These are phyloP conservation scores for Lepetodrilus schrolli DNA, from an alignment of 2,888 invertebrate species.

Conservation along the genomic window DNA sequence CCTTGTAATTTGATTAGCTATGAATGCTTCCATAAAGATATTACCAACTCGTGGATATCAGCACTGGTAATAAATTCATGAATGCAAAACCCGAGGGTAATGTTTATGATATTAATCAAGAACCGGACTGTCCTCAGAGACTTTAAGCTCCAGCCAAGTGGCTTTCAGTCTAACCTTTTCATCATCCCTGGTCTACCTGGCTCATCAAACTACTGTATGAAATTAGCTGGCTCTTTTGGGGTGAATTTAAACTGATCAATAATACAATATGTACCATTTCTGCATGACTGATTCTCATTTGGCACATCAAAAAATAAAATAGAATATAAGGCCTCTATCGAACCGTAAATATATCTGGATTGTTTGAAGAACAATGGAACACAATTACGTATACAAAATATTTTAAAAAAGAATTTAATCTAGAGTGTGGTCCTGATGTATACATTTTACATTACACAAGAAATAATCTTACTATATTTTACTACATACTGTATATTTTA, in stretches of 20 bases:
- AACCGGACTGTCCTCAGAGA: slow-evolving; percentile 6
- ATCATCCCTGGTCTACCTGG: slow-evolving; percentile 5
- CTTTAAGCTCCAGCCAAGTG: background rate
- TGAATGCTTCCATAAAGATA: slow-evolving; percentile 23
- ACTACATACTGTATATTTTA: too few species aligned
- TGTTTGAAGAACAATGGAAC: background rate
- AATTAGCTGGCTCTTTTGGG: background rate
- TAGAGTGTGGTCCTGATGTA: too few species aligned
- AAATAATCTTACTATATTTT: too few species aligned
- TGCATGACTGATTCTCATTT: background rate
- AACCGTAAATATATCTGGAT: too few species aligned
- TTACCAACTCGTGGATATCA: slow-evolving; percentile 17
- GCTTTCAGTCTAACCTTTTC: slow-evolving; percentile 18
- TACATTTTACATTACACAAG: too few species aligned
- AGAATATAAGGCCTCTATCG: too few species aligned
- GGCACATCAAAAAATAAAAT: too few species aligned
- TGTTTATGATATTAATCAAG: slow-evolving; percentile 27
- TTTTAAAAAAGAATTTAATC: too few species aligned
- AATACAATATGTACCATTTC: background rate
- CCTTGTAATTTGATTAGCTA: slow-evolving; percentile 13
- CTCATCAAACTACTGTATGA: slow-evolving; percentile 14
- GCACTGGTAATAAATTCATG: slow-evolving; percentile 13
- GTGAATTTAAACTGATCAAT: background rate
- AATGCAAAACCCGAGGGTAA: slow-evolving; percentile 18
- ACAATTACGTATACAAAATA: background rate